Evolutionary conservation across 2,113 vertebrate species (phyloP), one percentile per base, ranked within the genome.

Genomic region (Salvelinus fontinalis): DNA sequence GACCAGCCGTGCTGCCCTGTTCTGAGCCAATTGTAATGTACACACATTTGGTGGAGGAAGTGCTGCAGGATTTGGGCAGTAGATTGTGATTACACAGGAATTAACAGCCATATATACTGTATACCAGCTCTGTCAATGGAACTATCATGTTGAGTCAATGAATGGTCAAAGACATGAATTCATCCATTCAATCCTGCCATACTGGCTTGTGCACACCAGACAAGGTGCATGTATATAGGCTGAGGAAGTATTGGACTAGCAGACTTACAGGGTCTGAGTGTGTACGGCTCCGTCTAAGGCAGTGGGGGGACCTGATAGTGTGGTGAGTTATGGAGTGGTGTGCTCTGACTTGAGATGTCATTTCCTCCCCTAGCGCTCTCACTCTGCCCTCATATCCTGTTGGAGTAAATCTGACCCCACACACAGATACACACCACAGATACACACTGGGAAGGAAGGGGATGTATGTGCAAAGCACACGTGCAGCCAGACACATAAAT

Each of bases 31-130:
- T 44, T 44, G 39, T 44, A 9, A 44, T 44, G 39, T 11, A 44
- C 39, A 44, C 71, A 59, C 44, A 27, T 80, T 83, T 12, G 76
- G 70, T 73, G 66, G 69, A 90, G 85, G 85, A 91, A 91, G 85
- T 78, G 78, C 68, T 75, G 76, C 64, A 70, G 44, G 76, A 80
- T 92, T 92, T 92, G 79, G 88, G 75, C 79, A 85, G 81, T 74
- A 87, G 86, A 85, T 90, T 82, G 80, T 86, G 79, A 89, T 90
- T 82, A 89, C 84, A 79, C 80, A 74, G 67, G 74, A 76, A 87
- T 79, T 79, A 80, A 81, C 39, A 14, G 75, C 71, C 65, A 70
- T 2, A 79, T 89, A 75, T 71, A 44, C 39, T 44, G 9, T 44
- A 81, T 73, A 80, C 82, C 83, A 85, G 75, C 79, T 88, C 75